Conservation (phyloP, 2,888 invertebrate genomes). For the Apantesis nais region DNA sequence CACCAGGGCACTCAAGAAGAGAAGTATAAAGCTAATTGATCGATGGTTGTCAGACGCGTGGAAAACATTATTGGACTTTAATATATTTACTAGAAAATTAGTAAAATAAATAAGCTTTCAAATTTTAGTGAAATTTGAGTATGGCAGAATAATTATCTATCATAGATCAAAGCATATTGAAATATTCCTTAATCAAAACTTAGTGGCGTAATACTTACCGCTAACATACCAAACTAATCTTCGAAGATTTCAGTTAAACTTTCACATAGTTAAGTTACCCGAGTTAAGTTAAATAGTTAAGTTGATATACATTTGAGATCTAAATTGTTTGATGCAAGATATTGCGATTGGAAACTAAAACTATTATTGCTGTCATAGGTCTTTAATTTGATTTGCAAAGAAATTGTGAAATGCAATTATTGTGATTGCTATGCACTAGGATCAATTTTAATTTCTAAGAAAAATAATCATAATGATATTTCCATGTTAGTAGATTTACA, state of each 20-base stretch:
- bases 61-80: too few species aligned
- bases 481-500: too few species aligned
- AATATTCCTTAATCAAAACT: conserved; percentile 5
- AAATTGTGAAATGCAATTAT: neutral
- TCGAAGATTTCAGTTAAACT: conserved; percentile 28
- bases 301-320: neutral
- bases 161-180: conserved; percentile 4
- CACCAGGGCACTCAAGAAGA: too few species aligned
- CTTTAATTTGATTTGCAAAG: too few species aligned
- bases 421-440: too few species aligned
- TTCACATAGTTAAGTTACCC: neutral
- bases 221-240: conserved; percentile 32
- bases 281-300: neutral
- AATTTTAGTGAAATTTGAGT: neutral
- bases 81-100: too few species aligned
- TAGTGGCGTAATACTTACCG: conserved; percentile 14
- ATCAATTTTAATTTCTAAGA: too few species aligned
- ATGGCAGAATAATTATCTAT: conserved; percentile 2
- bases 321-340: neutral
- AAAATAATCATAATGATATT: too few species aligned
- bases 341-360: neutral
- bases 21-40: too few species aligned
- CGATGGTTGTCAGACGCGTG: too few species aligned
- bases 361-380: neutral
- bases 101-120: too few species aligned